Evolutionary conservation across 2,113 vertebrate genomes (phyloP), one percentile per base, ranked within the genome.

Genomic region (Leiothrix lutea): DNA sequence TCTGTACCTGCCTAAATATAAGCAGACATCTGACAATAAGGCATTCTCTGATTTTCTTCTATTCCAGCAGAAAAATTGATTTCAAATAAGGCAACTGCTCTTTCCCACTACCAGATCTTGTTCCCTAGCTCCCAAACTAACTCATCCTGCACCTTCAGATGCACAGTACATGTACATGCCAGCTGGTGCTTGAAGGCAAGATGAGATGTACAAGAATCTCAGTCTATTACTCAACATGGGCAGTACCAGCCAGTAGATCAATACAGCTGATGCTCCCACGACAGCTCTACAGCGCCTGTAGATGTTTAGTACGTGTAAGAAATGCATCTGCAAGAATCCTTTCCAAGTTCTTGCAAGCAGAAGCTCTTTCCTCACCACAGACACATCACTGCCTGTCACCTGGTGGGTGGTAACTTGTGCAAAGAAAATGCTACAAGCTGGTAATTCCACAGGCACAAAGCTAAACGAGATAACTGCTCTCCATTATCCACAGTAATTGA

Each of bases 201-300:
- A 88, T 21, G 74, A 94, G 58, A 62, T 29, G 10, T 31, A 44
- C 3, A 14, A 91, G 73, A 75, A 85, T 31, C 54, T 17, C 33
- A 25, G 2, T 3, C 25, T 71, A 53, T 80, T 72, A 69, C 71
- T 73, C 65, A 80, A 72, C 1, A 0, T 6, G 73, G 54, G 58
- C 62, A 77, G 54, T 28, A 80, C 33, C 75, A 44, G 83, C 36
- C 58, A 80, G 79, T 17, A 95, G 71, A 92, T 75, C 74, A 83
- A 92, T 62, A 77, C 51, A 90, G 72, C 86, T 93, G 92, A 93
- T 90, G 86, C 79, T 88, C 82, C 72, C 67, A 53, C 36, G 58
- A 72, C 38, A 88, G 74, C 47, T 78, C 90, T 36, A 47, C 72
- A 60, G 60, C 8, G 2, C 35, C 88, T 67, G 12, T 0, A 85